Conservation (phyloP, 2,888 invertebrate species). For the Caenorhabditis auriculariae region DNA sequence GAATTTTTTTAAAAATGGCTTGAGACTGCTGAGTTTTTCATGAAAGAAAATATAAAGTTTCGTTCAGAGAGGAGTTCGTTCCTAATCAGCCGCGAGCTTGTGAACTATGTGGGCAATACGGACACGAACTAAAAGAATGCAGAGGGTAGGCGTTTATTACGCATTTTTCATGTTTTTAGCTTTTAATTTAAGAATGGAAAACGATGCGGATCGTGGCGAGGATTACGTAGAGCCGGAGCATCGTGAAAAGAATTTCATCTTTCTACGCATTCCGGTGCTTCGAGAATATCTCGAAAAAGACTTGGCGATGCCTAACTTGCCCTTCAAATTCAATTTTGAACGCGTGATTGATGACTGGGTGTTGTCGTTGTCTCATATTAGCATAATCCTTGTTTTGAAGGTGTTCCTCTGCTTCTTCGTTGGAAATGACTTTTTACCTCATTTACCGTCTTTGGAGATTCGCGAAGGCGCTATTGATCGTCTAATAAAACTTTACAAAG, state of each 20-base stretch:
- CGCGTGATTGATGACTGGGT: conserved; percentile 95
- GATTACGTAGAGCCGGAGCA: conserved; percentile 51
- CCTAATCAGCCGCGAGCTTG: conserved; percentile 94
- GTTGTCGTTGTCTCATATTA: conserved; percentile 33
- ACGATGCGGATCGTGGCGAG: conserved; percentile 40
- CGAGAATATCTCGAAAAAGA: conserved; percentile 89
- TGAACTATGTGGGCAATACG: conserved; percentile 81
- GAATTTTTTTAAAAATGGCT: background rate
- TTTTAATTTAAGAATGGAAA: conserved; percentile 30
- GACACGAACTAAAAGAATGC: conserved; percentile 65
- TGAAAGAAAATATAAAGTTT: no score
- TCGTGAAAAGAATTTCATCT: conserved; percentile 64
- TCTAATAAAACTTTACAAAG: conserved; percentile 86
- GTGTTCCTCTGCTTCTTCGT: conserved; percentile 93
- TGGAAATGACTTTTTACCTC: conserved; percentile 97
- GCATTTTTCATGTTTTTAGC: background rate
- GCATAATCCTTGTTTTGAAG: conserved; percentile 88
- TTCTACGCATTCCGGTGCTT: conserved; percentile 81
- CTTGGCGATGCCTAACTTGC: conserved; percentile 84
- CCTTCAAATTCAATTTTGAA: conserved; percentile 92
- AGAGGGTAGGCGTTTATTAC: conserved; percentile 34
- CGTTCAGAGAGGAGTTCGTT: conserved; percentile 85
- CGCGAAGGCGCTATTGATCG: conserved; percentile 79
- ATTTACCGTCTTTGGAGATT: conserved; percentile 95
- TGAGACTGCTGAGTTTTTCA: background rate